Percentiles rank a stretch among this genome's conserved stretches.
These are phyloP conservation scores for Poecilia gillii DNA, from an alignment of 2,797 vertebrate genomes.

Conservation along the genomic window DNA sequence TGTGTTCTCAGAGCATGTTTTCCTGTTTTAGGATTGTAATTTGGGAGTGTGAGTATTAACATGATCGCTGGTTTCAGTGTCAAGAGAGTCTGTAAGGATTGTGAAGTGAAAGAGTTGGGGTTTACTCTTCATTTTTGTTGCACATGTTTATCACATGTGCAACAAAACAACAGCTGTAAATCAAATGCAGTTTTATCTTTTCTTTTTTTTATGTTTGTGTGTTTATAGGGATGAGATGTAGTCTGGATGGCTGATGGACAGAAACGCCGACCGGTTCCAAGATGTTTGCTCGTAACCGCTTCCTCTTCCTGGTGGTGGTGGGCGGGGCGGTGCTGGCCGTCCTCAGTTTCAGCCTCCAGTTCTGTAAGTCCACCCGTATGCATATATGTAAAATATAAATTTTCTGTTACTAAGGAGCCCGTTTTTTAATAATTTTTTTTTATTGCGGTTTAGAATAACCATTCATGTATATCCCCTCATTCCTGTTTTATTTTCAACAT, in stretches of 20 bases:
- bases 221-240: slow-evolving; percentile 40
- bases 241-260: slow-evolving; percentile 70
- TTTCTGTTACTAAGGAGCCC: background rate
- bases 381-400: background rate
- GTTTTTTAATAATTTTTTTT: background rate
- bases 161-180: background rate
- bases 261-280: slow-evolving; percentile 52
- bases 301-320: slow-evolving; percentile 75
- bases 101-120: background rate
- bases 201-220: slow-evolving; percentile 1
- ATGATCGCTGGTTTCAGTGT: background rate
- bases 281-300: slow-evolving; percentile 80
- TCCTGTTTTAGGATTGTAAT: background rate
- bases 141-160: background rate
- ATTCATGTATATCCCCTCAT: slow-evolving; percentile 31
- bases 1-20: background rate
- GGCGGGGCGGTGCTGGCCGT: slow-evolving; percentile 72
- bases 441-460: background rate
- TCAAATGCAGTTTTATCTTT: background rate
- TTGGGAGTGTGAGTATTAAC: background rate
- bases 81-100: background rate
- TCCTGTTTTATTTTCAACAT: slow-evolving; percentile 20
- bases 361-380: slow-evolving; percentile 70
- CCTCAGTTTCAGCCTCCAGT: slow-evolving; percentile 78
- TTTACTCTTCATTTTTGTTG: background rate